Evolutionary conservation across 2,797 vertebrate species (phyloP).

Genomic region (Phalloptychus januarius): DNA sequence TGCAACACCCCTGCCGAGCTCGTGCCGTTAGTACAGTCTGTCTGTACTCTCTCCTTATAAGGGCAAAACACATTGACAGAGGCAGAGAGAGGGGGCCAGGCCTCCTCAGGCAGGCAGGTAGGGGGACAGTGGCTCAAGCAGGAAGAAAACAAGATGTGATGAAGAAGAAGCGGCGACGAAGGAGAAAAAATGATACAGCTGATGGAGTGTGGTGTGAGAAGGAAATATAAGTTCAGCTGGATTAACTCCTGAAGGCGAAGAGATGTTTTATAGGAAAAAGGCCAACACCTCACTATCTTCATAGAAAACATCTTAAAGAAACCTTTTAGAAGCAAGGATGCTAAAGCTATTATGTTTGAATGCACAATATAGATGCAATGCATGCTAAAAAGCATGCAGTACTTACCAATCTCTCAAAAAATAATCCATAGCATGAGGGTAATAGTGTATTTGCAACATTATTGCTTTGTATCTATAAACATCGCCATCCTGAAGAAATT

Average conservation of each 20-base stretch:
- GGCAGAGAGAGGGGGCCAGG: constrained; percentile 73
- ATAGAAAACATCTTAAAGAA: background rate
- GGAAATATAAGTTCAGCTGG: constrained; percentile 1
- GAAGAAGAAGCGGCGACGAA: constrained; percentile 30
- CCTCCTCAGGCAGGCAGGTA: constrained; percentile 76
- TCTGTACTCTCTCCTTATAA: constrained; percentile 85
- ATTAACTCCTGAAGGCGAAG: constrained; percentile 8
- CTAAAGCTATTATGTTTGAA: background rate
- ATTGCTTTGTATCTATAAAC: background rate
- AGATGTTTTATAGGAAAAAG: background rate
- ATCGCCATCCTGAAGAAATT: background rate
- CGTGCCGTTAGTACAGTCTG: constrained; percentile 78
- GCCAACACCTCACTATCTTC: background rate
- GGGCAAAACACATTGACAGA: constrained; percentile 86
- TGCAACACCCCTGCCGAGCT: constrained; percentile 75
- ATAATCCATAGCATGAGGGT: background rate
- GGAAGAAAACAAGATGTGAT: constrained; percentile 50
- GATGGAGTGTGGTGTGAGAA: constrained; percentile 33
- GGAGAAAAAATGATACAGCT: constrained; percentile 14
- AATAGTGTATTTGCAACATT: background rate
- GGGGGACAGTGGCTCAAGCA: constrained; percentile 60
- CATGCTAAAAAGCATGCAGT: background rate
- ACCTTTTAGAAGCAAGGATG: background rate
- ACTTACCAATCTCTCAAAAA: background rate
- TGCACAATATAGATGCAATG: background rate